A percentile compares a stretch with the other conserved stretches of the same genome.
Evolutionary conservation across 2,797 vertebrate species (phyloP).

Genomic region (Champsocephalus gunnari): DNA sequence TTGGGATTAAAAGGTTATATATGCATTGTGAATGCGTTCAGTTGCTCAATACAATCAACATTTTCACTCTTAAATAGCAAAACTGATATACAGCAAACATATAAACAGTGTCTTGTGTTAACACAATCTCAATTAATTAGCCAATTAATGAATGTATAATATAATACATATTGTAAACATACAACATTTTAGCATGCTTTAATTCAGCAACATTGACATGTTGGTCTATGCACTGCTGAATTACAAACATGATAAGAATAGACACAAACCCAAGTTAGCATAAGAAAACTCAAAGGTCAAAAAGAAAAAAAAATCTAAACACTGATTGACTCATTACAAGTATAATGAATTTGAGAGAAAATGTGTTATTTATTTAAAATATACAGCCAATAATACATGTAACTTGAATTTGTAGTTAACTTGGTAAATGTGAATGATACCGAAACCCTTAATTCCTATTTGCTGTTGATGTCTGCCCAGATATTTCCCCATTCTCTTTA

Average conservation of each 20-base stretch:
- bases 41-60: too few species aligned
- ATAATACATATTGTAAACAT: too few species aligned
- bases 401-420: not conserved
- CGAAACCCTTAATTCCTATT: not conserved
- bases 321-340: not conserved
- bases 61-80: not conserved
- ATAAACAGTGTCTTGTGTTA: too few species aligned
- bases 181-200: too few species aligned
- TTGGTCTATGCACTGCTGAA: not conserved
- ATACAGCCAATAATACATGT: not conserved
- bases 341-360: not conserved
- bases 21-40: not conserved
- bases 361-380: not conserved
- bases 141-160: too few species aligned
- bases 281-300: too few species aligned
- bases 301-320: not conserved
- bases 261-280: not conserved
- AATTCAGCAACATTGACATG: too few species aligned
- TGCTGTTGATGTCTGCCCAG: not conserved
- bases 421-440: not conserved
- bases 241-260: not conserved
- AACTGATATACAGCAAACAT: not conserved
- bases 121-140: too few species aligned
- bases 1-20: not conserved
- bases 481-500: not conserved